Evolutionary conservation across 2,113 vertebrate genomes (phyloP), one percentile per base, ranked within the genome.

Genomic region (Erpornis zantholeuca): DNA sequence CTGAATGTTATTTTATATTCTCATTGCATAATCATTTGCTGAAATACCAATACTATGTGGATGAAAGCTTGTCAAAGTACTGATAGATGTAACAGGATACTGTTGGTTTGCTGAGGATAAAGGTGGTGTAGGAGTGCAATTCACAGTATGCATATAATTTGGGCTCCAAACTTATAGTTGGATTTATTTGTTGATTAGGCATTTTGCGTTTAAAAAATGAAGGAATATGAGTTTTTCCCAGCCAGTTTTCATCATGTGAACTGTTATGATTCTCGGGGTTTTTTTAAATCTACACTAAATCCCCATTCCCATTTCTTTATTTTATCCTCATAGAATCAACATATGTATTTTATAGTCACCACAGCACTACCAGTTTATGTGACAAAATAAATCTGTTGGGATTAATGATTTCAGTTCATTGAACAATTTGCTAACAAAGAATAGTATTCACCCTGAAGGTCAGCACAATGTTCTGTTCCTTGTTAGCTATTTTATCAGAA

Each of bases 401-500:
- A 75, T 83, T 90, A 45, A 68, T 49, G 23, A 68, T 81, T 88
- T 63, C 69, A 68, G 27, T 70, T 93, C 29, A 44, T 59, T 31
- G 33, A 94, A 72, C 18, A 77, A 76, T 80, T 86, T 76, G 10
- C 83, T 53, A 64, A 12, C 52, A 84, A 68, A 88, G 70, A 63
- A 40, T 40, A 49, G 6, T 64, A n/a, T 44, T 64, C 20, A n/a
- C 40, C 31, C 82, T 88, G 61, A 79, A 78, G 57, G 66, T 76
- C 83, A 87, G 28, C 57, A 23, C 42, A 61, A 76, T 42, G 36
- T 88, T 93, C 61, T 87, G 49, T 90, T 94, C 40, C 63, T 86
- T 71, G 57, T 82, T 92, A 93, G 44, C 66, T 45, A 19, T 94
- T 87, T 88, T 83, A 86, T 96, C 68, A 88, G 71, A 95, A 28